Evolutionary conservation across 2,113 vertebrate genomes (phyloP).

Genomic region (Anthoscopus minutus): DNA sequence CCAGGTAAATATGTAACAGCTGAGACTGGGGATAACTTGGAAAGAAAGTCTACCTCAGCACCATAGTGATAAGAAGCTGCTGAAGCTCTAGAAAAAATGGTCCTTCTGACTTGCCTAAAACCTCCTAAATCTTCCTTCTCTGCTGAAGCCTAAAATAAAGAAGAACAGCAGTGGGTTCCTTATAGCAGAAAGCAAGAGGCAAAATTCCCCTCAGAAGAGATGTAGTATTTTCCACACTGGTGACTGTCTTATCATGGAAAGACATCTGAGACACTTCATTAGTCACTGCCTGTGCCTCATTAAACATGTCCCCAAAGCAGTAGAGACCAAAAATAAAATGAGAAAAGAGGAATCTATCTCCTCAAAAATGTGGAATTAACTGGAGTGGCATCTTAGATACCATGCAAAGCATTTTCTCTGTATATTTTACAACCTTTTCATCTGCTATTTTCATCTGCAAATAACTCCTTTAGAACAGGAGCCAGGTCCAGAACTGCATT

Average conservation of each 20-base stretch:
- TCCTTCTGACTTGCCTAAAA: neutral
- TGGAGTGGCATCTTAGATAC: neutral
- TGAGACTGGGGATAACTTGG: neutral
- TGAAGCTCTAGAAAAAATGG: neutral
- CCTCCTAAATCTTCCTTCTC: neutral
- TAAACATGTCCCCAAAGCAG: neutral
- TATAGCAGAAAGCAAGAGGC: neutral
- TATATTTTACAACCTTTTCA: neutral
- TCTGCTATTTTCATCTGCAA: neutral
- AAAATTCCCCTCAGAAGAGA: conserved; percentile 46
- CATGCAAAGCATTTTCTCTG: neutral
- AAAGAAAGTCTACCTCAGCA: neutral
- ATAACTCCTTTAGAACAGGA: neutral
- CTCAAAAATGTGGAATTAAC: conserved; percentile 3
- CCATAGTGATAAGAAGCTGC: neutral
- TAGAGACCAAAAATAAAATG: conserved; percentile 15
- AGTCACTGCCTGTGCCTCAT: conserved; percentile 35
- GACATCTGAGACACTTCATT: conserved; percentile 39
- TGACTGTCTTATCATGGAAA: conserved; percentile 42
- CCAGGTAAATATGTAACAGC: neutral
- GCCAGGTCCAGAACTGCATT: neutral
- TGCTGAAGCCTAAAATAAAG: conserved; percentile 23
- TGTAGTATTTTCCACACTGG: conserved; percentile 37
- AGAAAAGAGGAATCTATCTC: conserved; percentile 36
- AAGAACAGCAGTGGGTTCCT: conserved; percentile 16